A percentile compares a stretch with the other conserved stretches of the same genome.
Conservation (phyloP, 1,140 invertebrate genomes). For the Manduca sexta region DNA sequence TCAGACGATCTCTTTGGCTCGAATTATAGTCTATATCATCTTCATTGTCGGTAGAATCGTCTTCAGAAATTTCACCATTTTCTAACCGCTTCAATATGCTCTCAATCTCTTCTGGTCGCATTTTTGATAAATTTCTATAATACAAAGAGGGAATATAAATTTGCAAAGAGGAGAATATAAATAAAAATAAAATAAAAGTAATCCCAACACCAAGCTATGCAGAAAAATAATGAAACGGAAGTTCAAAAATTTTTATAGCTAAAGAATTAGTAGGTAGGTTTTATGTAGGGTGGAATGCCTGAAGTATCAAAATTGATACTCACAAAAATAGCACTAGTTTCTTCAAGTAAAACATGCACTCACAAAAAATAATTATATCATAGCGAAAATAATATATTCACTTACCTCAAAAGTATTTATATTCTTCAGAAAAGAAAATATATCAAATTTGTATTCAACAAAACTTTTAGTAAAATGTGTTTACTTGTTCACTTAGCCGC, state of each 20-base stretch:
- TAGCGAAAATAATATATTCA: too few relatives aligned
- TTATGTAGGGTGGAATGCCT: too few relatives aligned
- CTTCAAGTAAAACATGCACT: constrained; percentile 36
- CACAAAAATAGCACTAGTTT: constrained; percentile 42
- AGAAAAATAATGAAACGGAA: constrained; percentile 28
- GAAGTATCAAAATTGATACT: constrained; percentile 41
- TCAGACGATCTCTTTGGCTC: constrained; percentile 37
- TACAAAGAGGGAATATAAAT: too few relatives aligned
- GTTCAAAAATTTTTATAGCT: constrained; percentile 38
- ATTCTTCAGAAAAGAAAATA: too few relatives aligned
- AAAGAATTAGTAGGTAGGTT: too few relatives aligned
- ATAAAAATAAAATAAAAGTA: constrained; percentile 37
- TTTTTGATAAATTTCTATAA: constrained; percentile 44
- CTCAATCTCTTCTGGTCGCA: constrained; percentile 37
- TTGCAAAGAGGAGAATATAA: too few relatives aligned
- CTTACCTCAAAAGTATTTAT: too few relatives aligned
- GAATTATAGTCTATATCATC: constrained; percentile 44
- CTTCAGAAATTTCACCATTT: constrained; percentile 38
- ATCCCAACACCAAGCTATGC: constrained; percentile 37
- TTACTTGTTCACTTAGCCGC: too few relatives aligned
- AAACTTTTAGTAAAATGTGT: too few relatives aligned
- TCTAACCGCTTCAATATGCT: constrained; percentile 16
- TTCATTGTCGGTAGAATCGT: constrained; percentile 41
- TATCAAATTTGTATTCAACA: too few relatives aligned
- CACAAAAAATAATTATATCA: too few relatives aligned